Percentiles rank a stretch among this genome's conserved stretches.
phyloP scores from a whole-genome alignment of 2,797 vertebrate species.

The Lagorchestes hirsutus region DNA sequence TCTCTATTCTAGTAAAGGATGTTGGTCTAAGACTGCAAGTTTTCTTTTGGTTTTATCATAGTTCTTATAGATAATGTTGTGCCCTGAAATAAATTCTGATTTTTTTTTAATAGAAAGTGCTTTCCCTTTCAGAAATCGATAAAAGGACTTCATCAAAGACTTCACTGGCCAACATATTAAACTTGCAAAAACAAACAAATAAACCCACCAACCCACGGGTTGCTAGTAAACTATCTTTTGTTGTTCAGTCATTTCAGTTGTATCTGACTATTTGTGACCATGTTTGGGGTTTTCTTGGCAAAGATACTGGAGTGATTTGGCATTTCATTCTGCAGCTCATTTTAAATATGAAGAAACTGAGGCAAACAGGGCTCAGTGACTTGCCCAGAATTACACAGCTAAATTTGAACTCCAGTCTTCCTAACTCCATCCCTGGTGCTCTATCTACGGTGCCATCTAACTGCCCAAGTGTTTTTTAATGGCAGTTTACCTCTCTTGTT shows the following conservation, averaged over 20 bases:
- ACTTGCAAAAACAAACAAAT: no score
- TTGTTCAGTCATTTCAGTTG: background rate
- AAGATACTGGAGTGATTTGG: background rate
- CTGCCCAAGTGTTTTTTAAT: background rate
- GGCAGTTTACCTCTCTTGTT: background rate
- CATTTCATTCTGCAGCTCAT: no score
- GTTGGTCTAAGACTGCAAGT: background rate
- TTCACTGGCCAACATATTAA: background rate
- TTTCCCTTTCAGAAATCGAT: background rate
- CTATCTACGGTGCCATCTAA: background rate
- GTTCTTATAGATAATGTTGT: background rate
- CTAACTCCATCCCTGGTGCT: background rate
- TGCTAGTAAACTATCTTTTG: background rate
- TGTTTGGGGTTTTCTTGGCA: background rate
- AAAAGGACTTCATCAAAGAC: background rate
- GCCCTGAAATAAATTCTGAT: background rate
- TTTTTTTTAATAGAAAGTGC: background rate
- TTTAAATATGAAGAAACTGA: no score
- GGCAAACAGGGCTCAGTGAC: background rate
- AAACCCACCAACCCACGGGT: background rate
- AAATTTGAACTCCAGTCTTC: background rate
- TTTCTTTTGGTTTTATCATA: background rate
- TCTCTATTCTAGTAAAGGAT: background rate
- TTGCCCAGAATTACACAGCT: background rate
- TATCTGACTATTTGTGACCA: background rate